These are phyloP conservation scores for Furcula furcula DNA, from an alignment of 2,888 invertebrate genomes.

Conservation along the genomic window DNA sequence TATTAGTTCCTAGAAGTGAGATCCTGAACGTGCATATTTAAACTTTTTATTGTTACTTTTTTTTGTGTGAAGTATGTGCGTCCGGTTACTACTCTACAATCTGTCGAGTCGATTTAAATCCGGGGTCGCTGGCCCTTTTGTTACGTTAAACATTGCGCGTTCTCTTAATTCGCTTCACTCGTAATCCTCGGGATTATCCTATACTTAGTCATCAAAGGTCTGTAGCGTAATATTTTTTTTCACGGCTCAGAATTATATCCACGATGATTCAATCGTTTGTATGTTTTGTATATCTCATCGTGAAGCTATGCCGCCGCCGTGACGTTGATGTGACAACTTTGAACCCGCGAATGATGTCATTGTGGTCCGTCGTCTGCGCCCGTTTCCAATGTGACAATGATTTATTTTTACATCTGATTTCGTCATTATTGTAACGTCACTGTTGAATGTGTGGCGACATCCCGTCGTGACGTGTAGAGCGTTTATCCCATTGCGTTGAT, in stretches of 20 bases:
- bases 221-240: conserved; percentile 12
- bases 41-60: conserved; percentile 8
- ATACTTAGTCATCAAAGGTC: conserved; percentile 22
- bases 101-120: conserved; percentile 34
- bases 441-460: conserved; percentile 3
- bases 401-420: conserved; percentile 10
- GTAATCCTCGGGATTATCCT: conserved; percentile 3
- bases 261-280: background rate
- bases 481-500: background rate
- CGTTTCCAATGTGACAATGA: conserved; percentile 14
- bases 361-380: conserved; percentile 35
- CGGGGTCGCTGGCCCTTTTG: conserved; percentile 47
- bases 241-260: background rate
- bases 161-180: background rate
- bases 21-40: conserved; percentile 10
- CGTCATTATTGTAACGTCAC: conserved; percentile 27
- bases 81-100: conserved; percentile 36
- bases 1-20: conserved; percentile 22
- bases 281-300: conserved; percentile 43
- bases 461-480: background rate
- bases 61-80: conserved; percentile 22
- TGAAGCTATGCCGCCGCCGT: conserved; percentile 51
- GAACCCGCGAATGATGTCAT: conserved; percentile 56
- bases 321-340: conserved; percentile 46
- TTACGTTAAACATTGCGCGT: conserved; percentile 11